A percentile compares a stretch with the other conserved stretches of the same genome.
phyloP scores from a whole-genome alignment of 2,113 vertebrate species.

The Motacilla alba region DNA sequence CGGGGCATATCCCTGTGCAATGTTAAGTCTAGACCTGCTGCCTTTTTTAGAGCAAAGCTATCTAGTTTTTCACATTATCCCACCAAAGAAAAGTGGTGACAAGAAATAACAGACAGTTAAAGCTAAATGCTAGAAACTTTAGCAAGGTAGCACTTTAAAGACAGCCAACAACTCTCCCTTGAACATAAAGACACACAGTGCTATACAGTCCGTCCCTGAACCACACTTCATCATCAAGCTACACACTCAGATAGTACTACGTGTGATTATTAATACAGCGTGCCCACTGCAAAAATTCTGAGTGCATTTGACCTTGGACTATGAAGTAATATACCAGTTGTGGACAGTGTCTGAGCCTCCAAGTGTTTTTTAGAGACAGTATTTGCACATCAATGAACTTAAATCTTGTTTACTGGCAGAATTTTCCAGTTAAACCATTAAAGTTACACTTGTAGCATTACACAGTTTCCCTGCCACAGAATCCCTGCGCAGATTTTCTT shows the following conservation, averaged over 20 bases:
- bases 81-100: background rate
- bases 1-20: background rate
- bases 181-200: background rate
- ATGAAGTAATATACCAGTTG: background rate
- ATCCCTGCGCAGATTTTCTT: background rate
- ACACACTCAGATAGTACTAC: background rate
- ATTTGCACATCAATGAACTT: slow-evolving; percentile 7
- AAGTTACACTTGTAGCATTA: background rate
- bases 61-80: slow-evolving; percentile 15
- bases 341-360: background rate
- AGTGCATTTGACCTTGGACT: slow-evolving; percentile 32
- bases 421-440: slow-evolving; percentile 26
- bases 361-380: background rate
- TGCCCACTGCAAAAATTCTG: slow-evolving; percentile 3
- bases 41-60: slow-evolving; percentile 31
- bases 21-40: slow-evolving; percentile 23
- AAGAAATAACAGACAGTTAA: background rate
- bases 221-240: background rate
- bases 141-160: background rate
- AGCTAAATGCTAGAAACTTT: background rate
- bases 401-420: background rate
- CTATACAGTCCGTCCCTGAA: background rate
- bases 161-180: background rate
- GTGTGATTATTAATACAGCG: slow-evolving; percentile 3
- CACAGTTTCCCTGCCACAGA: background rate